Percentiles rank a stretch among this genome's conserved stretches.
Conservation (phyloP, 2,113 vertebrate genomes). For the Phrynosoma blainvillii region DNA sequence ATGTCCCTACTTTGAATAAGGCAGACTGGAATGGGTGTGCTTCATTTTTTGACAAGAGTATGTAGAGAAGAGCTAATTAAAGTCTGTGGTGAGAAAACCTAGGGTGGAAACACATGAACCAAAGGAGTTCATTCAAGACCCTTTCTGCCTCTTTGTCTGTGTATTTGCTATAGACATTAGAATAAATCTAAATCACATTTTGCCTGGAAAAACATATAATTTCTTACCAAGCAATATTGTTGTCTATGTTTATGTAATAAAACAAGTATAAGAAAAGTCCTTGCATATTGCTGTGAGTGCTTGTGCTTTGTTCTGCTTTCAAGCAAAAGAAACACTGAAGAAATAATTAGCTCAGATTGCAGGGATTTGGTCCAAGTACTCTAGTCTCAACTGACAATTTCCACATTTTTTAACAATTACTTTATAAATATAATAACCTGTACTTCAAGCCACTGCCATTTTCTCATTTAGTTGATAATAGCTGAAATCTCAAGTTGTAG, state of each 20-base stretch:
- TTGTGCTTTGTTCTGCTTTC: constrained; percentile 42
- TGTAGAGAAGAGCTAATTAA: not conserved
- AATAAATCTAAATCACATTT: not conserved
- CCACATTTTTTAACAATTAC: constrained; percentile 52
- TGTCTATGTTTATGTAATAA: constrained; percentile 52
- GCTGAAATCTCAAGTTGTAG: constrained; percentile 49
- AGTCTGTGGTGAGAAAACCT: not conserved
- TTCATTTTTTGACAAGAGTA: not conserved
- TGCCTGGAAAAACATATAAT: constrained; percentile 52
- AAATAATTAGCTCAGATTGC: constrained; percentile 67
- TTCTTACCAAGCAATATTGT: constrained; percentile 50
- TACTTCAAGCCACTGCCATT: constrained; percentile 47
- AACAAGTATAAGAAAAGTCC: constrained; percentile 57
- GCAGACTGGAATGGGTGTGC: too few relatives aligned
- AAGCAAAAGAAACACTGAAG: constrained; percentile 55
- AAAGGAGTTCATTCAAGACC: not conserved
- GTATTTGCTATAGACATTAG: not conserved
- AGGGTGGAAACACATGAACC: not conserved
- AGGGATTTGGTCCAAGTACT: constrained; percentile 62
- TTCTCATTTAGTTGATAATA: constrained; percentile 52
- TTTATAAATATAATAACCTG: constrained; percentile 59
- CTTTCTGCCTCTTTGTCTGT: not conserved
- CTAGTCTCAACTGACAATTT: constrained; percentile 60
- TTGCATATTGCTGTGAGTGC: constrained; percentile 46
- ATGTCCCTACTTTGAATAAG: not conserved